Percentiles rank a stretch among this genome's conserved stretches.
Evolutionary conservation across 37 sponge, comb jelly and placozoan species (phyloP).

Genomic region (Spongilla lacustris): DNA sequence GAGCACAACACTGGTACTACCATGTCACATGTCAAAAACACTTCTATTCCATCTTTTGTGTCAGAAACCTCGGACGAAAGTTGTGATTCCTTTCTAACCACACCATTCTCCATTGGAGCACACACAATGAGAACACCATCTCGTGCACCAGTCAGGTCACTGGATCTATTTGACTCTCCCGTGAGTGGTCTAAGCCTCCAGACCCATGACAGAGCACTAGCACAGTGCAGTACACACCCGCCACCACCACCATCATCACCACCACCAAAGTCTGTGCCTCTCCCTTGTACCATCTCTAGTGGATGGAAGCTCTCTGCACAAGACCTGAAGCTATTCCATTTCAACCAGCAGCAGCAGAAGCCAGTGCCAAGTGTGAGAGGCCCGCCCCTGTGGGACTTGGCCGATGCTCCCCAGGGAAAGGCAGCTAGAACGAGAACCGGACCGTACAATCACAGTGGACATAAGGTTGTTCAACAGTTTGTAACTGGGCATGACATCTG

Average conservation of each 20-base stretch:
- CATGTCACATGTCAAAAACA: no score
- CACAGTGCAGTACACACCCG: background rate
- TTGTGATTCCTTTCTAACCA: no score
- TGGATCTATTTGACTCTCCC: slow-evolving; percentile 10
- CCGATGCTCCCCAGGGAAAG: background rate
- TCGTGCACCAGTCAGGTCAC: slow-evolving; percentile 36
- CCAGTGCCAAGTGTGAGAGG: background rate
- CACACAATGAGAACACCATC: background rate
- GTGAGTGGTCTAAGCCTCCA: background rate
- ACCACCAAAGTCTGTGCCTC: background rate
- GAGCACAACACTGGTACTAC: background rate
- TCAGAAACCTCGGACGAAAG: no score
- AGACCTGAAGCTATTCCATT: background rate
- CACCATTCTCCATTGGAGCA: background rate
- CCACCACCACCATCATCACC: background rate
- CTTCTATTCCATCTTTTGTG: no score
- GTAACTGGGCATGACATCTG: background rate
- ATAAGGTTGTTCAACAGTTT: background rate
- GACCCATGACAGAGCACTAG: background rate
- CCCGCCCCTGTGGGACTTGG: background rate
- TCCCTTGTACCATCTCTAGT: background rate
- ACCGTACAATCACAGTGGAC: background rate
- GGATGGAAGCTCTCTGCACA: background rate
- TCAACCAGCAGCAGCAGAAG: background rate
- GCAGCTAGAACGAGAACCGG: background rate